Percentiles rank a stretch among this genome's conserved stretches.
Evolutionary conservation across 2,797 vertebrate species (phyloP).

Genomic region (Tokudaia muenninki): DNA sequence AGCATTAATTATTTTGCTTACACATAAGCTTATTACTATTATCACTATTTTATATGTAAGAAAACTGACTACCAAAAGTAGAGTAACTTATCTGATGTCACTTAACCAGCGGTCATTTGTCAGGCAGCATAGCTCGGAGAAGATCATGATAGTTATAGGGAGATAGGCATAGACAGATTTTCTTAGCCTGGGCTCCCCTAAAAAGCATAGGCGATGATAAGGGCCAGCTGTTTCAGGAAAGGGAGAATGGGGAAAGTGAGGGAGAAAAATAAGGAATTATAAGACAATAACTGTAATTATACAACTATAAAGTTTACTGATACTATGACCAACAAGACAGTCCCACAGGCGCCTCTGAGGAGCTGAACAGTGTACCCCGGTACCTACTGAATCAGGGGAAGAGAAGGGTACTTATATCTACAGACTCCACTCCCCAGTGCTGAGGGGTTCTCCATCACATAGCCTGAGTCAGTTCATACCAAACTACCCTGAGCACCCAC

Average conservation of each 20-base stretch:
- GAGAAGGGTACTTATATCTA: neutral
- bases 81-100: constrained; percentile 11
- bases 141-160: neutral
- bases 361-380: neutral
- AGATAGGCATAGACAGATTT: neutral
- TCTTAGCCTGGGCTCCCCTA: constrained; percentile 9
- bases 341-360: neutral
- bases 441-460: neutral
- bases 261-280: neutral
- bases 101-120: constrained; percentile 3
- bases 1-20: constrained; percentile 49
- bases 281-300: neutral
- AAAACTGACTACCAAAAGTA: constrained; percentile 53
- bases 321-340: neutral
- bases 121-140: constrained; percentile 11
- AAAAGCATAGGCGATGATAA: constrained; percentile 39
- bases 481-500: neutral
- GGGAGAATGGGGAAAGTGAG: neutral
- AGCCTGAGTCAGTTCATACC: neutral
- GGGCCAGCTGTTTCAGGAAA: constrained; percentile 2
- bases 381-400: neutral
- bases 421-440: neutral
- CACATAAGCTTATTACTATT: constrained; percentile 18
- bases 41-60: constrained; percentile 10
- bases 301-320: neutral